Evolutionary conservation across 2,888 invertebrate species (phyloP).

Genomic region (Heteropelma amictum): DNA sequence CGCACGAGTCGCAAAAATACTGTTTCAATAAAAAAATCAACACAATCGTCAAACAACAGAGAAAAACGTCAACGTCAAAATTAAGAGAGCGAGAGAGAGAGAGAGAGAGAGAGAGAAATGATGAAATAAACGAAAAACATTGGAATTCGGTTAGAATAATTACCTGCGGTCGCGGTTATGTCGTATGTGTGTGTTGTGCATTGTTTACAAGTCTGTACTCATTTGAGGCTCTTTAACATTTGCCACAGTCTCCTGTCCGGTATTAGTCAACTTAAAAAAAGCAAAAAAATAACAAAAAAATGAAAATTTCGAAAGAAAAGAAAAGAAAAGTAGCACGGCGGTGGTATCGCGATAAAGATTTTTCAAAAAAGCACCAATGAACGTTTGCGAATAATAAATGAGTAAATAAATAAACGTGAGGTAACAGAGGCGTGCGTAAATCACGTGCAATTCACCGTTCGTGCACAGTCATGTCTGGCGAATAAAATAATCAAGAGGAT

Average conservation of each 20-base stretch:
- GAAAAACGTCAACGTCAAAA: conserved; percentile 54
- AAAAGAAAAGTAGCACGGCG: conserved; percentile 55
- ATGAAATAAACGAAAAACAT: no score
- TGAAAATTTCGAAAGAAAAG: conserved; percentile 71
- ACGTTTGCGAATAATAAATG: not conserved
- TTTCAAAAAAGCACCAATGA: not conserved
- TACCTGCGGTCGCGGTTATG: conserved; percentile 76
- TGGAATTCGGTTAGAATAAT: conserved; percentile 75
- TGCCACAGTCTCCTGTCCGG: conserved; percentile 76
- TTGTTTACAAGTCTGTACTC: conserved; percentile 77
- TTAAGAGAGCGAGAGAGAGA: conserved; percentile 30
- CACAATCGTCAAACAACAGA: conserved; percentile 34
- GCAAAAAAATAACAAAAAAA: conserved; percentile 74
- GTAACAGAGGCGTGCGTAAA: conserved; percentile 19
- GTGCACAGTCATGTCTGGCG: conserved; percentile 56
- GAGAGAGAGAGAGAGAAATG: not conserved
- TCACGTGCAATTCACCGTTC: conserved; percentile 62
- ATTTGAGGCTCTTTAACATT: conserved; percentile 76
- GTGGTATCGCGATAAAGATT: not conserved
- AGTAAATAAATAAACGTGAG: not conserved
- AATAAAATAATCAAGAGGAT: conserved; percentile 55
- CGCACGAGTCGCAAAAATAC: conserved; percentile 38
- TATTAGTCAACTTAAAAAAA: conserved; percentile 78
- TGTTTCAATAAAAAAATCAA: conserved; percentile 7
- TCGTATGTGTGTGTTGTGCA: conserved; percentile 75